Evolutionary conservation across 1,140 invertebrate species (phyloP).

Genomic region (Pogonus chalceus): DNA sequence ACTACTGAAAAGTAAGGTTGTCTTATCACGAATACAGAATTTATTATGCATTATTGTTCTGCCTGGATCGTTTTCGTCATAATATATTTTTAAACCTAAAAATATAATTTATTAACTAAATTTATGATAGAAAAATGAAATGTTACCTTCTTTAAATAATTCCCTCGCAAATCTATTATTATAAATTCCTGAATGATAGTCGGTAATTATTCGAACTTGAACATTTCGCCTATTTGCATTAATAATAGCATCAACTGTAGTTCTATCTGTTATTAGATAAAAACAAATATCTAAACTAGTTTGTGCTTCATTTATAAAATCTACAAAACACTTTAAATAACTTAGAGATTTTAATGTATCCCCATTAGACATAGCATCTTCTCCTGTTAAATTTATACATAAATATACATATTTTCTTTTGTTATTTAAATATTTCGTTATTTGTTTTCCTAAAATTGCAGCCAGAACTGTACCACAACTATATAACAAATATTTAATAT

Average conservation of each 20-base stretch:
- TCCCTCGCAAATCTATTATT: neutral
- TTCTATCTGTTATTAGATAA: neutral
- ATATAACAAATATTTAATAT: too few relatives aligned
- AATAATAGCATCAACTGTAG: neutral
- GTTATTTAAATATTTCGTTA: too few relatives aligned
- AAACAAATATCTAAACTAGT: constrained; percentile 9
- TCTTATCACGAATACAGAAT: neutral
- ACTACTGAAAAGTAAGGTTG: neutral
- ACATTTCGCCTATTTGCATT: neutral
- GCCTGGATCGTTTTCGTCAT: neutral
- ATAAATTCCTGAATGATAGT: neutral
- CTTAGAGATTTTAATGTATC: too few relatives aligned
- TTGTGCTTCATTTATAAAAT: constrained; percentile 10
- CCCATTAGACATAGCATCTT: too few relatives aligned
- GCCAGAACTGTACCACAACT: too few relatives aligned
- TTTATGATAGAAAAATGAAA: neutral
- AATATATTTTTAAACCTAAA: neutral
- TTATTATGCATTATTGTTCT: neutral
- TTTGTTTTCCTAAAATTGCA: too few relatives aligned
- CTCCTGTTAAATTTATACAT: too few relatives aligned
- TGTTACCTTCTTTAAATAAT: neutral
- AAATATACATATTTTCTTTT: too few relatives aligned
- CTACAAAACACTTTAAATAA: too few relatives aligned
- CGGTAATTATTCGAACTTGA: neutral
- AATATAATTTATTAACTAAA: neutral